Evolutionary conservation across 64 coral and sea anemone genomes (phyloP), one percentile per base, ranked within the genome.

Genomic region (Dendrophyllia cribrosa): DNA sequence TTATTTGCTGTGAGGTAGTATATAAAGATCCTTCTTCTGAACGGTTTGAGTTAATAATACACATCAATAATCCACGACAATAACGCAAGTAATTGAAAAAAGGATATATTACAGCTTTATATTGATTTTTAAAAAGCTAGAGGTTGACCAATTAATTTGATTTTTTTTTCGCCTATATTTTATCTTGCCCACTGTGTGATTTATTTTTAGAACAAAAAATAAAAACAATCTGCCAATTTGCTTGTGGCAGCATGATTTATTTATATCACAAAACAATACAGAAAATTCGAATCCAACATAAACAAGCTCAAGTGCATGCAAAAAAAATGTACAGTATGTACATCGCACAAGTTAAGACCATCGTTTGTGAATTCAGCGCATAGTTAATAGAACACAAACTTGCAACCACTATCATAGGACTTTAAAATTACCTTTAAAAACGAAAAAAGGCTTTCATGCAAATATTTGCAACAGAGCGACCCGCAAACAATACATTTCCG

Each of bases 191-290:
- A 61, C 17, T 60, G 3, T 16, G 2, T 62, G 24, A 1, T 13
- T 51, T 84, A 66, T 84, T 67, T 84, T 67, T 51, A 14, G 60
- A 26, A 68, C 60, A 84, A 67, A 67, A 67, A 67, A 84, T 63
- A 84, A 68, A 9, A 50, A 68, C 58, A 84, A 59, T 24, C 62
- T 67, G 46, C 60, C 44, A 43, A 84, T 16, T 49, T 17, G 10
- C 80, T 84, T 66, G 61, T 84, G 80, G 80, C 45, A n/a, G 63
- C 46, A 84, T 84, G 19, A 84, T 84, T 84, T 67, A 84, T 84
- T 84, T 16, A 34, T 34, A 84, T 84, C 3, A 45, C 45, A n/a
- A 56, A 56, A 7, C 12, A 84, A 84, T 68, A 50, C 44, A 63
- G 62, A 67, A 51, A 66, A 51, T 65, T 84, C 34, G 43, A 84